Percentiles rank a stretch among this genome's conserved stretches.
Conservation (phyloP, 1,140 invertebrate species). For the Elymnias hypermnestra region DNA sequence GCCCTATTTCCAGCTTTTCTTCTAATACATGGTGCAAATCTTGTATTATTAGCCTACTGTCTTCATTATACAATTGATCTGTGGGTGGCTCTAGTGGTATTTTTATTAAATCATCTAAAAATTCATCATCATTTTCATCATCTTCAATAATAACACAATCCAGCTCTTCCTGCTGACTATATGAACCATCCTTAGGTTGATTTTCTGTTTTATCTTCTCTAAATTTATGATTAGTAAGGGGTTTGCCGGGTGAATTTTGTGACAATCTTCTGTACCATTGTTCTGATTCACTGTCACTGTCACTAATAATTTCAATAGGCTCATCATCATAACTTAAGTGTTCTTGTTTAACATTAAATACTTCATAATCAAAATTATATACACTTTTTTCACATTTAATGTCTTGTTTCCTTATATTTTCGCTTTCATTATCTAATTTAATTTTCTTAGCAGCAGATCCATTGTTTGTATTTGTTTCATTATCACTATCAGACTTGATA, state of each 20-base stretch:
- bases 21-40: background rate
- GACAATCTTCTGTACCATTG: conserved; percentile 51
- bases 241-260: conserved; percentile 55
- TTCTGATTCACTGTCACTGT: conserved; percentile 59
- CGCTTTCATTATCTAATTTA: conserved; percentile 29
- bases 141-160: conserved; percentile 23
- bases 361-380: conserved; percentile 50
- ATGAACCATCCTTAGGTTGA: conserved; percentile 42
- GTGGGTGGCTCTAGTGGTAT: conserved; percentile 25
- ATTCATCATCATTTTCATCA: conserved; percentile 36
- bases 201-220: conserved; percentile 23
- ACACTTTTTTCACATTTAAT: conserved; percentile 46
- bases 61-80: background rate
- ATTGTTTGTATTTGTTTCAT: conserved; percentile 19
- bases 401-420: conserved; percentile 22
- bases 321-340: conserved; percentile 53
- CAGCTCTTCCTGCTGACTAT: conserved; percentile 55
- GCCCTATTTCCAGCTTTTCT: conserved; percentile 1
- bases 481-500: conserved; percentile 37
- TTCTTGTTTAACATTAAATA: conserved; percentile 64
- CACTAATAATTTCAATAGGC: conserved; percentile 51
- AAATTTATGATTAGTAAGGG: conserved; percentile 31
- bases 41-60: background rate
- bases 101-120: conserved; percentile 37
- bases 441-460: conserved; percentile 30